Conservation (phyloP, 2,113 vertebrate genomes). For the Orcinus orca region DNA sequence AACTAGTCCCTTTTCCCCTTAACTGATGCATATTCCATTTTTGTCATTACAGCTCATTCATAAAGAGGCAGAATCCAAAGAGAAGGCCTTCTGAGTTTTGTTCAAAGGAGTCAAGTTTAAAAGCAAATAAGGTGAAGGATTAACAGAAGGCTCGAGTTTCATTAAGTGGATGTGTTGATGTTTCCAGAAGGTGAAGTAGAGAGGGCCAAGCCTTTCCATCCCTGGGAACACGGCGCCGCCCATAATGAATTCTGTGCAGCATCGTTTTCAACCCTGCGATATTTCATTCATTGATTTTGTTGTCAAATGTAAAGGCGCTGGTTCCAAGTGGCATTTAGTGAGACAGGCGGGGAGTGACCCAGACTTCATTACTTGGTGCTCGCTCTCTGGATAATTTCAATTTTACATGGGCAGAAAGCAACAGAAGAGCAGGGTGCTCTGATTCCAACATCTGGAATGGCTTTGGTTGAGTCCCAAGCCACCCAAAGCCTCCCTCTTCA, state of each 20-base stretch:
- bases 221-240: conserved; percentile 59
- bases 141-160: conserved; percentile 70
- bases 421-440: not conserved
- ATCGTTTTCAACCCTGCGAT: conserved; percentile 75
- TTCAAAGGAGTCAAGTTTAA: conserved; percentile 67
- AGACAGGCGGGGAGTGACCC: conserved; percentile 79
- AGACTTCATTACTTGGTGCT: conserved; percentile 81
- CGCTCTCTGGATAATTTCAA: conserved; percentile 73
- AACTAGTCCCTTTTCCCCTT: not conserved
- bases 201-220: conserved; percentile 60
- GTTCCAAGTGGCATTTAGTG: conserved; percentile 86
- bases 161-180: conserved; percentile 75
- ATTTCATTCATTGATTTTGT: conserved; percentile 89
- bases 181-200: conserved; percentile 62
- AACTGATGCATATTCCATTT: not conserved
- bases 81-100: conserved; percentile 29
- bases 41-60: not conserved
- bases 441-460: conserved; percentile 25
- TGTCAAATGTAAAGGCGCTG: conserved; percentile 85
- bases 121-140: conserved; percentile 70
- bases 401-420: conserved; percentile 64
- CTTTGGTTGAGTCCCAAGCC: conserved; percentile 32
- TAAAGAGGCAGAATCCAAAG: not conserved
- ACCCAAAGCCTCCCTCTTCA: not conserved
- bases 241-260: conserved; percentile 83